phyloP scores from a whole-genome alignment of 2,113 vertebrate genomes.

The Naja naja region DNA sequence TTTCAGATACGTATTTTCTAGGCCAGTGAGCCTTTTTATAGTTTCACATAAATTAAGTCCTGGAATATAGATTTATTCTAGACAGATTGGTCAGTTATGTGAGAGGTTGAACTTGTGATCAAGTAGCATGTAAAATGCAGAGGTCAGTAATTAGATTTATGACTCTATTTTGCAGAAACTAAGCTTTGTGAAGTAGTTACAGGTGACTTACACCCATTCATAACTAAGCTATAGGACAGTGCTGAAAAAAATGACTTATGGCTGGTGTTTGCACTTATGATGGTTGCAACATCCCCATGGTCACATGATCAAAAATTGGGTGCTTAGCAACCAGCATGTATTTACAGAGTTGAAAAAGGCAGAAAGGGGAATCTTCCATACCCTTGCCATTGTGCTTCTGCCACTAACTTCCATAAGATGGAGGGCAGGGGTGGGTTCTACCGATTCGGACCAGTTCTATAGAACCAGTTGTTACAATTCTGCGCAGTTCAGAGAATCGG shows the following conservation, averaged over 20 bases:
- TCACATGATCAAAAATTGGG: background rate
- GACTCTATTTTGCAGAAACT: background rate
- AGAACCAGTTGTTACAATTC: no score
- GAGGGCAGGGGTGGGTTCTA: no score
- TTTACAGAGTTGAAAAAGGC: background rate
- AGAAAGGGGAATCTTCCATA: background rate
- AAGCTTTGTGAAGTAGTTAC: background rate
- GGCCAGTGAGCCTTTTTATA: background rate
- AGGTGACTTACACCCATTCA: background rate
- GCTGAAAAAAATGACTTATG: background rate
- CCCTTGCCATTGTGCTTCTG: background rate
- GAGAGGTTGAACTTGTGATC: background rate
- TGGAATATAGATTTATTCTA: background rate
- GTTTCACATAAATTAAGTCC: background rate
- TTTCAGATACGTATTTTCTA: background rate
- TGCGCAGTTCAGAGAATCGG: no score
- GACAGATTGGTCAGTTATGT: background rate
- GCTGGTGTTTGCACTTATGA: background rate
- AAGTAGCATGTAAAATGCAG: background rate
- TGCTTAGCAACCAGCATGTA: background rate
- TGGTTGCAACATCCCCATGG: background rate
- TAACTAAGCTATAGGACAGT: background rate
- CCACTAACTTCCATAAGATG: background rate
- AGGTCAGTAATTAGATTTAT: background rate
- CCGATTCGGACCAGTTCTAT: no score